Evolutionary conservation across 2,797 vertebrate genomes (phyloP), one percentile per base, ranked within the genome.

Genomic region (Semaprochilodus insignis): DNA sequence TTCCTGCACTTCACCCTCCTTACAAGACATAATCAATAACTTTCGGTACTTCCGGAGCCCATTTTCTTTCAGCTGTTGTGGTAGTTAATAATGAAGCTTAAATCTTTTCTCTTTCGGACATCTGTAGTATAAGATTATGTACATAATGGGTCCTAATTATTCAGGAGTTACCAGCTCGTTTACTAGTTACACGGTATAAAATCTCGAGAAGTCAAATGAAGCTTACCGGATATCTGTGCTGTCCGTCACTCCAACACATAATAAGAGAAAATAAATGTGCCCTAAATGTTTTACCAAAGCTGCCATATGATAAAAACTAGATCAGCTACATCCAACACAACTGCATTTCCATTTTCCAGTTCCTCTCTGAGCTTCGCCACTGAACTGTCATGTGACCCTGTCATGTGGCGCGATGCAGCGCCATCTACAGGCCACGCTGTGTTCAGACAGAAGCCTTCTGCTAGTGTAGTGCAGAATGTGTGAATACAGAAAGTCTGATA

Each of bases 171-270:
- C 14, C 2, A 25, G 44, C 44, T 23, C 19, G 48, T 17, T 51
- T 25, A 44, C 69, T 19, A 70, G 36, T 40, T 70, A 48, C 11
- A 40, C 19, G 31, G 14, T 0, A 51, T 40, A 5, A 63, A 73
- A 34, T 11, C 51, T 2, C 6, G 19, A 7, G 3, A 10, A 72
- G 2, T 15, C 7, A 27, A 6, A 6, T 31, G 4, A 74, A 44
- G 25, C 93, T 93, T 90, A 95, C 94, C 94, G 84, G 73, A 72
- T n/a, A 75, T 63, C 81, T 55, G 7, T 17, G 84, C 87, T 51
- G 6, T 83, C 86, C 7, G 83, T 86, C 15, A 87, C 34, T 57
- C 77, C 81, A 80, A 88, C 52, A 79, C 83, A 86, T 85, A 92
- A 11, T 69, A 94, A 77, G 70, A 89, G 80, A 84, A 89, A 88